Conservation (phyloP, 2,113 vertebrate species). For the Petromus typicus region DNA sequence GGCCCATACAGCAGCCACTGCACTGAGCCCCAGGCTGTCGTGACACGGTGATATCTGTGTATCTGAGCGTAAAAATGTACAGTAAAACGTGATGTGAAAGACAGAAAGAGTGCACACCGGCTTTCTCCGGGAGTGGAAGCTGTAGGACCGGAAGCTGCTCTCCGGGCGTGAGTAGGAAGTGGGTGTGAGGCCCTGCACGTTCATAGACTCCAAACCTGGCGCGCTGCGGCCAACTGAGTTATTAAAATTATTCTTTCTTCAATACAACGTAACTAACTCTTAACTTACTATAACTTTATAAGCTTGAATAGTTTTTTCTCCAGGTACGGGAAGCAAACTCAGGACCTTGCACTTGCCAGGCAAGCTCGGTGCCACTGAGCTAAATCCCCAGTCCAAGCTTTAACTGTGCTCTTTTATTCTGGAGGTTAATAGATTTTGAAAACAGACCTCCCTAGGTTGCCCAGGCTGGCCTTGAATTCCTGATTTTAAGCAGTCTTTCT, state of each 20-base stretch:
- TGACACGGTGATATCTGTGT: not conserved
- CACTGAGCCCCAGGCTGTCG: not conserved
- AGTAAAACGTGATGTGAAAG: not conserved
- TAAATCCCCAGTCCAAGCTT: not conserved
- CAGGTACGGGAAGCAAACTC: too few species aligned
- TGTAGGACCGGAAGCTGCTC: not conserved
- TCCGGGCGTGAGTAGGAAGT: not conserved
- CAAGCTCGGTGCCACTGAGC: too few species aligned
- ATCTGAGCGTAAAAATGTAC: not conserved
- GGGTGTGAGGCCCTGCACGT: not conserved
- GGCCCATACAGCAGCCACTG: not conserved
- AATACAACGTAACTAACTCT: not conserved
- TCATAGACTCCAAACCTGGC: not conserved
- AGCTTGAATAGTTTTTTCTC: not conserved
- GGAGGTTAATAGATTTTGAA: not conserved
- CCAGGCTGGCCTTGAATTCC: not conserved
- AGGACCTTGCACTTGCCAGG: too few species aligned
- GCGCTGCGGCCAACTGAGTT: not conserved
- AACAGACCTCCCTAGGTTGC: not conserved
- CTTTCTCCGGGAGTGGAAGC: not conserved
- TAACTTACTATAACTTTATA: not conserved
- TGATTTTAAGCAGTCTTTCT: not conserved
- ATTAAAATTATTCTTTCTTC: not conserved
- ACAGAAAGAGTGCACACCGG: not conserved
- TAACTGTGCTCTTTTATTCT: not conserved